Evolutionary conservation across 2,113 vertebrate species (phyloP), one percentile per base, ranked within the genome.

Genomic region (Scophthalmus maximus): DNA sequence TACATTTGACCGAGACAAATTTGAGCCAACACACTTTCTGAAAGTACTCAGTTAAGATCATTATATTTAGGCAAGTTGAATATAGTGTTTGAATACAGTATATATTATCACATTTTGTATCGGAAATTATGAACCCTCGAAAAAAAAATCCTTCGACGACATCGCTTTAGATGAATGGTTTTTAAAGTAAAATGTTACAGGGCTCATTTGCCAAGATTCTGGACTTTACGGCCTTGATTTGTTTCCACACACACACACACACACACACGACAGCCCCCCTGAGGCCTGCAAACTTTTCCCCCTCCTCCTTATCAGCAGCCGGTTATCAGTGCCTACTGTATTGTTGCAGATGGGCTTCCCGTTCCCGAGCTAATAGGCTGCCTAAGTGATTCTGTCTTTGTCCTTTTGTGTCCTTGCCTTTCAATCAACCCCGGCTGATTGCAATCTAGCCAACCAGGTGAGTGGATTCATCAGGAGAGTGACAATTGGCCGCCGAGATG

Each of bases 341-440:
- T 87, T 82, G 85, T 78, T 73, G 81, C 2, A 47, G 75, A 75
- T 68, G 63, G 73, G 68, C 60, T 61, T 20, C 61, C 74, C 73
- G 66, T 88, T 73, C 68, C 58, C 51, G 68, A 46, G 63, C 83
- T 89, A 91, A 87, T 87, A 80, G 81, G 69, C 79, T 83, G 85
- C 84, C 82, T 91, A 89, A 91, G 89, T 90, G 89, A 79, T 90
- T 89, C 72, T 77, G 80, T 73, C 88, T 90, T 87, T 84, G 87
- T 91, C 90, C 89, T 92, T 91, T 91, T 88, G 86, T 89, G 87
- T 88, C 88, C 87, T 92, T 90, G 83, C 82, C 78, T 90, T 87
- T 89, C 91, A 90, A 89, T 92, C 90, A 88, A 61, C 65, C 40
- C 51, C 8, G 5, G 9, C 83, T 87, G 91, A 92, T 92, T 89